Percentiles rank a stretch among this genome's conserved stretches.
Conservation (phyloP, 2,797 vertebrate species). For the Premnoplex brunnescens region DNA sequence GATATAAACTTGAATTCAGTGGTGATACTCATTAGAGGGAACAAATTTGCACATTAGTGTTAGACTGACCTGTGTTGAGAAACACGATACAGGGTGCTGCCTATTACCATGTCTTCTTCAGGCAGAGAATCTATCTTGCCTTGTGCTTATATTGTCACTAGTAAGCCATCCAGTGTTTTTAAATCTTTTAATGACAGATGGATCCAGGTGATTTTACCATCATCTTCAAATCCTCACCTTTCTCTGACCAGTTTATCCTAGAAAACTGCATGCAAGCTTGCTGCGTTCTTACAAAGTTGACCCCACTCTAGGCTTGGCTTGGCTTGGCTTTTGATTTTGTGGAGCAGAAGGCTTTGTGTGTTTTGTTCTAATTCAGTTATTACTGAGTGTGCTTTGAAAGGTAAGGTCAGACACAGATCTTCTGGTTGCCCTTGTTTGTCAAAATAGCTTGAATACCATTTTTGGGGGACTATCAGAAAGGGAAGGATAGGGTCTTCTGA, state of each 20-base stretch:
- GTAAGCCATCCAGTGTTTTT: neutral
- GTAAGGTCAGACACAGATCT: neutral
- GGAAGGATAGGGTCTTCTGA: neutral
- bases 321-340: neutral
- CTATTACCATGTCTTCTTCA: fast-evolving
- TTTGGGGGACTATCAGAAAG: neutral
- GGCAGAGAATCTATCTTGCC: neutral
- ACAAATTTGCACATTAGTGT: neutral
- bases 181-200: neutral
- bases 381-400: neutral
- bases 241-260: neutral
- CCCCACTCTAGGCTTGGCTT: neutral
- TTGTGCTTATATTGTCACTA: neutral
- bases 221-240: neutral
- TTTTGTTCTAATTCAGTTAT: neutral
- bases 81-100: neutral
- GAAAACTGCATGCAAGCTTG: neutral
- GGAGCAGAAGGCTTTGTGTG: neutral
- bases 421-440: neutral
- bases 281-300: fast-evolving
- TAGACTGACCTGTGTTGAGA: neutral
- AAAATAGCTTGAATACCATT: neutral
- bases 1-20: neutral
- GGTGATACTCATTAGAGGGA: neutral
- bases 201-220: neutral